phyloP scores from a whole-genome alignment of 2,888 invertebrate species.

The Aphelenchoides bicaudatus region DNA sequence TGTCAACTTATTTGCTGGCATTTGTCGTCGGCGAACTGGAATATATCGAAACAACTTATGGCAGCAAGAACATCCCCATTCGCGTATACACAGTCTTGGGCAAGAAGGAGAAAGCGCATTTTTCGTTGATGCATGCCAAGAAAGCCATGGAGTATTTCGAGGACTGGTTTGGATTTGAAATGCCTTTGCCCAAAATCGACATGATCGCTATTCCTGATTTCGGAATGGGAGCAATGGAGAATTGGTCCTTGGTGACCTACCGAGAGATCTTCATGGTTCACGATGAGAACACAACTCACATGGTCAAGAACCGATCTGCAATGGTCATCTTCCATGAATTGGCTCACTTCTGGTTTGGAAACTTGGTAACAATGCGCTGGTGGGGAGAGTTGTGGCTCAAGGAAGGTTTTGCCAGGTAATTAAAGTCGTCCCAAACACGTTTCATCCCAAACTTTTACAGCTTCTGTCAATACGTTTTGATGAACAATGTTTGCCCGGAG shows the following conservation, averaged over 20 bases:
- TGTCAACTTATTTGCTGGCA: constrained; percentile 92
- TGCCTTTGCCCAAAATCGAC: constrained; percentile 92
- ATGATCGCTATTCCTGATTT: constrained; percentile 67
- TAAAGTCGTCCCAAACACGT: background rate
- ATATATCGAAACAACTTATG: constrained; percentile 71
- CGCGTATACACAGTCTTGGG: constrained; percentile 72
- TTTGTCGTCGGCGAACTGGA: constrained; percentile 92
- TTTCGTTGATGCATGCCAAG: constrained; percentile 83
- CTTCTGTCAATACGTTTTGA: constrained; percentile 93
- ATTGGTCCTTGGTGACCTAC: constrained; percentile 93
- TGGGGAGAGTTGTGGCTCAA: constrained; percentile 49
- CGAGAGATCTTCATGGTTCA: constrained; percentile 63
- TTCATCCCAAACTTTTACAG: constrained; percentile 71
- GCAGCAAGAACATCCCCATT: constrained; percentile 75
- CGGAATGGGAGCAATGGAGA: constrained; percentile 65
- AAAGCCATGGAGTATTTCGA: constrained; percentile 88
- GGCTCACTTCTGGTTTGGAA: constrained; percentile 97
- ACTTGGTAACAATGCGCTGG: constrained; percentile 83
- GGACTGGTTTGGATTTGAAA: constrained; percentile 87
- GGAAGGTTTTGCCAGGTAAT: constrained; percentile 30
- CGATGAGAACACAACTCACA: constrained; percentile 84
- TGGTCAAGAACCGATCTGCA: constrained; percentile 75
- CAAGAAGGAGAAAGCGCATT: constrained; percentile 84
- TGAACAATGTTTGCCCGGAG: constrained; percentile 85
- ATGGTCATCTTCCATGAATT: constrained; percentile 79